Conservation (phyloP, 2,888 invertebrate species). For the Drosophila borborema region DNA sequence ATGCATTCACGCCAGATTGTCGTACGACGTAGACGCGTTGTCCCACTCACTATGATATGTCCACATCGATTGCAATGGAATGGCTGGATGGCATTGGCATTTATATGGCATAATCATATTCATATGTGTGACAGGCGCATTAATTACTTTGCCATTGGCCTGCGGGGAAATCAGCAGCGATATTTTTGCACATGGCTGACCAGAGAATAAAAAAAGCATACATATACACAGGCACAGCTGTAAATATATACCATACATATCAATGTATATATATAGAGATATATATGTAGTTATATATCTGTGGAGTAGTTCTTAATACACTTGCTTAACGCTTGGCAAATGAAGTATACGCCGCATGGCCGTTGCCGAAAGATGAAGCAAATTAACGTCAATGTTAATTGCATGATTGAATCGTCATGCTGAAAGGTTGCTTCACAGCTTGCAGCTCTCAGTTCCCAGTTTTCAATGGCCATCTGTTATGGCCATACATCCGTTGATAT, state of each 20-base stretch:
- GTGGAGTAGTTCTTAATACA: constrained; percentile 26
- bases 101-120: constrained; percentile 47
- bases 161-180: constrained; percentile 53
- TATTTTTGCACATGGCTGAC: constrained; percentile 34
- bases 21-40: not conserved
- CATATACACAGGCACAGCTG: not conserved
- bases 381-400: constrained; percentile 77
- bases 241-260: not conserved
- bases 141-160: constrained; percentile 48
- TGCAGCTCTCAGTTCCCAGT: not conserved
- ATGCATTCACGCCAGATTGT: constrained; percentile 45
- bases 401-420: constrained; percentile 70
- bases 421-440: constrained; percentile 36
- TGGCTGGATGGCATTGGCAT: constrained; percentile 36
- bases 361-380: constrained; percentile 24
- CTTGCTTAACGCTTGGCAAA: constrained; percentile 17
- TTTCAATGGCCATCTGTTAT: constrained; percentile 1
- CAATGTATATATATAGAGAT: not conserved
- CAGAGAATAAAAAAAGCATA: constrained; percentile 2
- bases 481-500: constrained; percentile 24
- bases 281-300: not conserved
- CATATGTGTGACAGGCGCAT: constrained; percentile 48
- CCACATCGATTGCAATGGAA: constrained; percentile 20
- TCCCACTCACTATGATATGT: not conserved
- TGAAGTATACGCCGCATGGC: constrained; percentile 38